A percentile compares a stretch with the other conserved stretches of the same genome.
These are phyloP conservation scores for Nudaria mundana DNA, from an alignment of 2,888 invertebrate genomes.

Conservation along the genomic window DNA sequence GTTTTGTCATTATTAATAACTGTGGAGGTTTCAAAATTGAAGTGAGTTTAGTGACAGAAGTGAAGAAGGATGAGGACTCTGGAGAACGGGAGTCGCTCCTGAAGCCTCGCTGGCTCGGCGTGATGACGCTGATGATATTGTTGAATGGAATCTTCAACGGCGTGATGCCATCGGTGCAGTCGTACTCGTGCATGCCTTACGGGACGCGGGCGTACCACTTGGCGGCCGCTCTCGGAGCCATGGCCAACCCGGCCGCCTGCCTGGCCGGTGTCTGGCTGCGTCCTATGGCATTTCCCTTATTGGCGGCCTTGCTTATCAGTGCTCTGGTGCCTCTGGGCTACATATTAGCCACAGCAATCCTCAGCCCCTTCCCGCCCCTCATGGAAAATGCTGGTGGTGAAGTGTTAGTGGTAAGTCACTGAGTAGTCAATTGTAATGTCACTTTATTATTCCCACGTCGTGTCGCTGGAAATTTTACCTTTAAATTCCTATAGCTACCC, in stretches of 20 bases:
- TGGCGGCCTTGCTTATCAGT: conserved; percentile 67
- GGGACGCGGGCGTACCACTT: conserved; percentile 89
- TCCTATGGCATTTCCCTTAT: conserved; percentile 68
- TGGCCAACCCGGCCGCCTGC: conserved; percentile 91
- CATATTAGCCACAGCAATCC: conserved; percentile 85
- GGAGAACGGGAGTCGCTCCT: conserved; percentile 78
- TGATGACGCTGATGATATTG: conserved; percentile 64
- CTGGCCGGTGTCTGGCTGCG: conserved; percentile 83
- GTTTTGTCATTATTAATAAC: conserved; percentile 81
- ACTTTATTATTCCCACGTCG: too few relatives aligned
- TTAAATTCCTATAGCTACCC: too few relatives aligned
- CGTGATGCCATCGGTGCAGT: conserved; percentile 89
- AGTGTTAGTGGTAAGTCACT: conserved; percentile 83
- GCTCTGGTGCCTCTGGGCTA: conserved; percentile 82
- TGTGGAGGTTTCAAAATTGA: conserved; percentile 54
- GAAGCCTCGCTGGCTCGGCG: conserved; percentile 47
- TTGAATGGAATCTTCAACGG: conserved; percentile 89
- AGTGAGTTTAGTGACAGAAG: conserved; percentile 56
- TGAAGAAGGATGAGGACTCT: conserved; percentile 83
- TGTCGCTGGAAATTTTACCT: too few relatives aligned
- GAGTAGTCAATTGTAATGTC: too few relatives aligned
- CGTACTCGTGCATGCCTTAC: conserved; percentile 91
- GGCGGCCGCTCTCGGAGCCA: conserved; percentile 87
- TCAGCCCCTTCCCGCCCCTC: conserved; percentile 89
- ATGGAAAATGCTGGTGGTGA: conserved; percentile 79